Percentiles rank a stretch among this genome's conserved stretches.
These are phyloP conservation scores for Drepana falcataria DNA, from an alignment of 2,888 invertebrate genomes.

Conservation along the genomic window DNA sequence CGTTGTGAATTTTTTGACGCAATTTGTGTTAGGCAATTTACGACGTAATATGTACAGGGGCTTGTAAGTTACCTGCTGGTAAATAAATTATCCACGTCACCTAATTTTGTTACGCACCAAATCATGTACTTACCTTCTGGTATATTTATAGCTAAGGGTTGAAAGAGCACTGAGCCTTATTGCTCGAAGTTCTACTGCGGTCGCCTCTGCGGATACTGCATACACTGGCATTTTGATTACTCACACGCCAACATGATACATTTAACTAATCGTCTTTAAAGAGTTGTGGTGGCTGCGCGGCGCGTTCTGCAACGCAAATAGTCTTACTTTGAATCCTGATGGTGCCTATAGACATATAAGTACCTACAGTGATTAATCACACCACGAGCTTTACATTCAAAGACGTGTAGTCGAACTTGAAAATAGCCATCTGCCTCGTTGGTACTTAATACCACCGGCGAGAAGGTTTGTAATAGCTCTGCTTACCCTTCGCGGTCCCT, in stretches of 20 bases:
- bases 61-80: background rate
- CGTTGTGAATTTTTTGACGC: slow-evolving; percentile 44
- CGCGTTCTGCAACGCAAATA: too few relatives aligned
- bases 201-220: background rate
- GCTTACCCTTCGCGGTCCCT: too few relatives aligned
- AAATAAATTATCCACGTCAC: background rate
- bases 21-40: slow-evolving; percentile 47
- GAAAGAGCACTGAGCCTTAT: background rate
- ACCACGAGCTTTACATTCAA: too few relatives aligned
- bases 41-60: slow-evolving; percentile 17
- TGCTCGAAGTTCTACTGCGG: background rate
- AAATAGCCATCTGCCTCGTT: too few relatives aligned
- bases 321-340: too few relatives aligned
- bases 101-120: background rate
- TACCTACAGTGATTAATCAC: too few relatives aligned
- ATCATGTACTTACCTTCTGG: background rate
- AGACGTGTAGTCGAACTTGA: too few relatives aligned
- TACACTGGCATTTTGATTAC: background rate
- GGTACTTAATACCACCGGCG: too few relatives aligned
- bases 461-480: too few relatives aligned
- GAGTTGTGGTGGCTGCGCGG: background rate
- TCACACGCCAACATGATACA: background rate
- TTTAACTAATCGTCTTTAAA: background rate
- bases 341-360: too few relatives aligned
- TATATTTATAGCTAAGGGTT: background rate